Conservation (phyloP, 2,888 invertebrate genomes). For the Cephus runcator region DNA sequence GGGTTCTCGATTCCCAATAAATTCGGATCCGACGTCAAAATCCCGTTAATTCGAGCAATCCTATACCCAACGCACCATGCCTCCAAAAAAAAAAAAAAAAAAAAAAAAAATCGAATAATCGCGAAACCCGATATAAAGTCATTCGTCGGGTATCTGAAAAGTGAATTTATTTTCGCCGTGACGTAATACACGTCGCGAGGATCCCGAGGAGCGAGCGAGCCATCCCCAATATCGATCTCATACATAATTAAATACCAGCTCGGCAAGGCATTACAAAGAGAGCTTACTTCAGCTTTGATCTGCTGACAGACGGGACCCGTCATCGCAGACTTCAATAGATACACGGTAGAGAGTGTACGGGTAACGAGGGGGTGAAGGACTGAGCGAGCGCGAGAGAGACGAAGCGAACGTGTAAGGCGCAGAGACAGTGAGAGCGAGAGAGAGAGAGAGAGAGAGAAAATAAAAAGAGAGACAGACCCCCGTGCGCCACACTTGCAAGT, state of each 20-base stretch:
- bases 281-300: conserved; percentile 64
- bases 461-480: neutral
- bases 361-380: neutral
- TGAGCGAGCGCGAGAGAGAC: neutral
- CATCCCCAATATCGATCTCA: conserved; percentile 62
- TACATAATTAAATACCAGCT: conserved; percentile 65
- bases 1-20: neutral
- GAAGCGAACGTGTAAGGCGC: neutral
- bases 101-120: neutral
- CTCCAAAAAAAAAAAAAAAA: too few species aligned
- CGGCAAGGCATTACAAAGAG: conserved; percentile 63
- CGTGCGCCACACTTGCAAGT: neutral
- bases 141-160: neutral
- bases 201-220: conserved; percentile 30
- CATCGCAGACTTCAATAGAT: conserved; percentile 63
- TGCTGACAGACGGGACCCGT: conserved; percentile 64
- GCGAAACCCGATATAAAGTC: neutral
- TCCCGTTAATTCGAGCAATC: too few species aligned
- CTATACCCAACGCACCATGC: too few species aligned
- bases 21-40: too few species aligned
- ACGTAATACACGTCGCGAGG: conserved; percentile 7
- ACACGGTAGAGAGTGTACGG: neutral
- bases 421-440: neutral
- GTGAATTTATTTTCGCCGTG: conserved; percentile 15
- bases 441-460: conserved; percentile 6